These are phyloP conservation scores for Carposina sasakii DNA, from an alignment of 1,140 invertebrate genomes.

Conservation along the genomic window DNA sequence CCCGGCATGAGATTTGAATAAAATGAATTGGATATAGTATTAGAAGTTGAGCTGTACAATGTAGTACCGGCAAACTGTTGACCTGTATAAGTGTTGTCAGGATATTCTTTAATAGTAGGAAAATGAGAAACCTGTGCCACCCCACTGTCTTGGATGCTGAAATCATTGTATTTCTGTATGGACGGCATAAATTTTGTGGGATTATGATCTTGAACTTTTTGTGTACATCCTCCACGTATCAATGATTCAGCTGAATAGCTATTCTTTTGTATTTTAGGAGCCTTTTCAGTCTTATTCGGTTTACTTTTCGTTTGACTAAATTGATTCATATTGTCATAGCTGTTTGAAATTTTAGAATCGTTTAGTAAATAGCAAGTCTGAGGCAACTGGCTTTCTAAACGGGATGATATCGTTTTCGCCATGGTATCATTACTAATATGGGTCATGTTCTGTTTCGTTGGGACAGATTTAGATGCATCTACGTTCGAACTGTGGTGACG, in stretches of 20 bases:
- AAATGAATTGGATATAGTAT: constrained; percentile 65
- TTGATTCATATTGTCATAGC: constrained; percentile 45
- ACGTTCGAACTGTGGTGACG: constrained; percentile 40
- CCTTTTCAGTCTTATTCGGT: constrained; percentile 52
- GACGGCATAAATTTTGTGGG: constrained; percentile 46
- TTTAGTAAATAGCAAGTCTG: constrained; percentile 56
- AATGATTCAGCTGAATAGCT: constrained; percentile 64
- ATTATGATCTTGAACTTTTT: constrained; percentile 49
- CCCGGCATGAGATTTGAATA: constrained; percentile 63
- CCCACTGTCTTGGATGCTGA: constrained; percentile 48
- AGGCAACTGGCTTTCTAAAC: constrained; percentile 39
- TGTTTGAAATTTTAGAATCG: constrained; percentile 42
- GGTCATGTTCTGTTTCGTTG: constrained; percentile 39
- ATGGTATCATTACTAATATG: constrained; percentile 38
- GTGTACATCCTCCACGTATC: constrained; percentile 52
- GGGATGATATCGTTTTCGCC: constrained; percentile 39
- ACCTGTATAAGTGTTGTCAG: constrained; percentile 51
- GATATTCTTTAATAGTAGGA: constrained; percentile 59
- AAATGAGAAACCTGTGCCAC: constrained; percentile 66
- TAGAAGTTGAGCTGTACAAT: constrained; percentile 60
- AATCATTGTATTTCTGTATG: constrained; percentile 55
- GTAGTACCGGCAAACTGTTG: constrained; percentile 61
- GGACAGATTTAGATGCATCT: constrained; percentile 38
- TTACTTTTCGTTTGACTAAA: constrained; percentile 49
- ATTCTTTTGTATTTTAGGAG: constrained; percentile 55